Evolutionary conservation across 1,140 invertebrate genomes (phyloP), one percentile per base, ranked within the genome.

Genomic region (Psix sp.): DNA sequence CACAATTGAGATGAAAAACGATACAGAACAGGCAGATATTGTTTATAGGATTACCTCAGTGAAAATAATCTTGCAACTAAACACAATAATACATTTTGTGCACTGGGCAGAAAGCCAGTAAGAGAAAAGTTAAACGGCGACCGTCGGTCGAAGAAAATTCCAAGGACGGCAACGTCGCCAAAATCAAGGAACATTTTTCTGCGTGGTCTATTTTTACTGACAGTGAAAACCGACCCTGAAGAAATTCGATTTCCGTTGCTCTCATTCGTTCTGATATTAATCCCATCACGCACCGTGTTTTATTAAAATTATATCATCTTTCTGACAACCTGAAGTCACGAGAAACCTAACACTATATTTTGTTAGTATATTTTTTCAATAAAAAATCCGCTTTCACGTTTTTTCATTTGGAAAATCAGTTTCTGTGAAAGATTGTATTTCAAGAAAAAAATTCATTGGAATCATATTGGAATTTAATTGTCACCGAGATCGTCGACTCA

Each of bases 131-230:
- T 71, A 71, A 71, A 71, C 36, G 67, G 57, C 67, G 67, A 49
- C 51, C 40, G 67, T 71, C 67, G 49, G 67, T 63, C 51, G 42
- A 51, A 62, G 67, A 31, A 63, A 63, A 71, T 71, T 71, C 33
- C 26, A 10, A n/a, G 43, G 42, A 36, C 54, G 51, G n/a, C 57
- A 16, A 62, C 43, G 49, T 40, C 56, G 49, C 38, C 56, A 71
- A 71, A 33, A 71, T 57, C 67, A 57, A 71, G 38, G 51, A 36
- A 71, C 57, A 71, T 71, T 71, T 71, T 71, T 71, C 67, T 63
- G 43, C 36, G 57, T 42, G 45, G 42, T 71, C 43, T 43, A 63
- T 63, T 63, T 63, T 57, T 43, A 35, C 10, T 51, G 57, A 56
- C 67, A 71, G 51, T 57, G 67, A 71, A 70, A 71, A 57, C 57